Conservation (phyloP, 2,797 vertebrate species). For the Notolabrus celidotus region DNA sequence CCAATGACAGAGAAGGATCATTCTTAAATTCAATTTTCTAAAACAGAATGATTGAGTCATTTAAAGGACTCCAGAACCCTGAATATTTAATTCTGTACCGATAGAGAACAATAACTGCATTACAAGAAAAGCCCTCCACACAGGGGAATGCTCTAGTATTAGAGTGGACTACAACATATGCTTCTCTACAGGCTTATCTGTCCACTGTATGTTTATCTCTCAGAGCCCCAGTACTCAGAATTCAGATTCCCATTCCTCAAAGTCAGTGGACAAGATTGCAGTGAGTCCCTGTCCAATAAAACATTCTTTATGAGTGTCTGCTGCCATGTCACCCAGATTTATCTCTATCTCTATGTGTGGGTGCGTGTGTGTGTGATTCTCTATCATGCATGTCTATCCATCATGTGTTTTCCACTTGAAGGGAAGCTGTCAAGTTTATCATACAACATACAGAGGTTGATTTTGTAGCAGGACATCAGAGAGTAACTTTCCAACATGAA, state of each 20-base stretch:
- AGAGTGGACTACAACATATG: not conserved
- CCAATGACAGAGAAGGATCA: not conserved
- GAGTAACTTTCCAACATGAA: not conserved
- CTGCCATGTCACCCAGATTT: conserved; percentile 51
- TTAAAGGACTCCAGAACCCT: conserved; percentile 1
- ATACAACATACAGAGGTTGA: conserved; percentile 10
- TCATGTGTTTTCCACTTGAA: conserved; percentile 50
- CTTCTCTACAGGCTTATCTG: not conserved
- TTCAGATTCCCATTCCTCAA: conserved; percentile 16
- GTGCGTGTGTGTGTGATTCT: not conserved
- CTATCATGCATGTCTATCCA: conserved; percentile 24
- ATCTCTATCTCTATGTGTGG: conserved; percentile 44
- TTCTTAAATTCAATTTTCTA: not conserved
- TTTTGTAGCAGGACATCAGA: not conserved
- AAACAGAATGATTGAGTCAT: not conserved
- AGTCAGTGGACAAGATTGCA: conserved; percentile 27
- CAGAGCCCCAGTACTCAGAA: not conserved
- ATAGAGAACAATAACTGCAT: not conserved
- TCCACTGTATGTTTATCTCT: not conserved
- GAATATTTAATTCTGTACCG: not conserved
- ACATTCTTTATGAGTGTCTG: conserved; percentile 45
- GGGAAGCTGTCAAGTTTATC: conserved; percentile 38
- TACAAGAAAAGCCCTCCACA: not conserved
- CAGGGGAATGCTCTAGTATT: not conserved
- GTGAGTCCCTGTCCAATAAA: conserved; percentile 31